These are phyloP conservation scores for Taenaris catops DNA, from an alignment of 2,888 invertebrate genomes.

Conservation along the genomic window DNA sequence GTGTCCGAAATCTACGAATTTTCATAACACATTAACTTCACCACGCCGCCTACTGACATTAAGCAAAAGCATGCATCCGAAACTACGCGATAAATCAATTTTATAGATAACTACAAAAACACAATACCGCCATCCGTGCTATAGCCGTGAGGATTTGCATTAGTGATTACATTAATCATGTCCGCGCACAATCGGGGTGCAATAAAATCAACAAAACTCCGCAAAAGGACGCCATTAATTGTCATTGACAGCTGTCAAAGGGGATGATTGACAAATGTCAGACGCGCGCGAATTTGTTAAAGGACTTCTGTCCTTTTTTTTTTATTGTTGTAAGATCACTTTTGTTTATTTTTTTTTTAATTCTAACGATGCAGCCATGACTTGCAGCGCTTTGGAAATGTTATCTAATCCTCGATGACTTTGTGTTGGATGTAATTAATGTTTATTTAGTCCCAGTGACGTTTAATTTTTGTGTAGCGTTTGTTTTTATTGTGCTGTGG, in stretches of 20 bases:
- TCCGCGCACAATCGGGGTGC: conserved; percentile 58
- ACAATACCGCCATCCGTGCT: conserved; percentile 57
- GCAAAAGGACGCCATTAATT: conserved; percentile 73
- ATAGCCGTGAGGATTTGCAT: conserved; percentile 67
- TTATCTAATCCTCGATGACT: conserved; percentile 14
- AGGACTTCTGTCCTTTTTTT: conserved; percentile 33
- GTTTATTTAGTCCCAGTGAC: conserved; percentile 17
- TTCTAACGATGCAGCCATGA: conserved; percentile 41
- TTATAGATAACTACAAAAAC: conserved; percentile 56
- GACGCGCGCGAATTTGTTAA: conserved; percentile 41
- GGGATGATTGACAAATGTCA: conserved; percentile 77
- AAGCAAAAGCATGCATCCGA: conserved; percentile 42
- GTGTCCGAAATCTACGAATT: conserved; percentile 6
- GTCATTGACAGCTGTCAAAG: conserved; percentile 74
- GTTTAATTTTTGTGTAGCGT: too few species aligned
- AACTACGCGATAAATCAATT: conserved; percentile 67
- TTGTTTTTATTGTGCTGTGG: too few species aligned
- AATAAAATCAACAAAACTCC: conserved; percentile 75
- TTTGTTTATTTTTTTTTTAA: conserved; percentile 34
- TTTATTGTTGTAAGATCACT: conserved; percentile 16
- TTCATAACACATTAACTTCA: conserved; percentile 14
- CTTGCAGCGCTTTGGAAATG: conserved; percentile 34
- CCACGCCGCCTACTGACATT: conserved; percentile 44
- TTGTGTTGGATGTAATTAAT: conserved; percentile 11
- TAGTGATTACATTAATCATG: conserved; percentile 78